Evolutionary conservation across 2,888 invertebrate genomes (phyloP), one percentile per base, ranked within the genome.

Genomic region (Plutella xylostella): DNA sequence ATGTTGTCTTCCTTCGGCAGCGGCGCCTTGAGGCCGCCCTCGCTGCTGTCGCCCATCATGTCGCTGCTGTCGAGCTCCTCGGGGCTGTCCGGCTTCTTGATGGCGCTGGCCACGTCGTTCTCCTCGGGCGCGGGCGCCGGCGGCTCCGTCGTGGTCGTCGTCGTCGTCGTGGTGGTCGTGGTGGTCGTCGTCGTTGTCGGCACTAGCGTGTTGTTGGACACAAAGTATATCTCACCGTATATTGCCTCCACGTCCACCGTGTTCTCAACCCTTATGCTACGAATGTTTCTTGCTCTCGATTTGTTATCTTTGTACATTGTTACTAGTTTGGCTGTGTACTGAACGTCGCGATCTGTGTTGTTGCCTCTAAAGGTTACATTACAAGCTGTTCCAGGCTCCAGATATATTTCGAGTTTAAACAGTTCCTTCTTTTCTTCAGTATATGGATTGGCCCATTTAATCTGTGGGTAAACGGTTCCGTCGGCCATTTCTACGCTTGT

Each of bases 321-420:
- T 42, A 89, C 87, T 34, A 95, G 74, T 48, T 87, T 89, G 4
- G 90, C 93, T 20, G 85, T 86, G 62, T 93, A 95, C 22, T 91
- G 91, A 1, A 90, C 87, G 55, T 94, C 93, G 44, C 89, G 84
- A 48, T 90, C 89, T 0, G 91, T 90, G 56, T 89, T 86, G 60
- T 91, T 90, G 2, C 91, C 94, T 43, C 83, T 84, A 15, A 94
- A 84, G 0, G 92, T 92, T 0, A 94, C 92, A 66, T 94, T 94
- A 42, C 93, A 89, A 2, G 90, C 93, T 0, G 94, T 94, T 21
- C 92, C 93, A 3, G 92, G 90, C 63, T 89, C 88, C 45, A 94
- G 72, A 58, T 85, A 87, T 48, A 89, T 86, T 61, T 89, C 87
- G 15, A 91, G 85, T 33, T 86, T 88, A 56, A 69, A 79, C 4